Conservation (phyloP, 64 coral and sea anemone species). For the Trachythela sp. region DNA sequence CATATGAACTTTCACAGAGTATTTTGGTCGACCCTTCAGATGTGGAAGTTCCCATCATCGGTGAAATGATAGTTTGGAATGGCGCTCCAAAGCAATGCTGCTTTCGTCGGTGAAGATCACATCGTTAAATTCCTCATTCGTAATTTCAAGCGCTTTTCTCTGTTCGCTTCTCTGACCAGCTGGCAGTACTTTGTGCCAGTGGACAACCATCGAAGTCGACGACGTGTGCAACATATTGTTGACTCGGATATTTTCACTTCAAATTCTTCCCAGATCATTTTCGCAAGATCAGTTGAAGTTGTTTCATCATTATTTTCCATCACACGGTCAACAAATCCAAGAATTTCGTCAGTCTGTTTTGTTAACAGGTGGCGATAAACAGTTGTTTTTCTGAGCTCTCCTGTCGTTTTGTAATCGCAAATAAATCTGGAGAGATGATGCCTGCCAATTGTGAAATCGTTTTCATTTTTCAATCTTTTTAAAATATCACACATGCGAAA, state of each 20-base stretch:
- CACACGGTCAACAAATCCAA: background rate
- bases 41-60: background rate
- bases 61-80: background rate
- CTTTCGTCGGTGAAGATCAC: slow-evolving; percentile 35
- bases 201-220: slow-evolving; percentile 27
- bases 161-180: slow-evolving; percentile 29
- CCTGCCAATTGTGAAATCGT: background rate
- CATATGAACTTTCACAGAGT: background rate
- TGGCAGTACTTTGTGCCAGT: slow-evolving; percentile 33
- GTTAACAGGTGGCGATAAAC: background rate
- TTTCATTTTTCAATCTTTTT: background rate
- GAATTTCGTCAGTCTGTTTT: background rate
- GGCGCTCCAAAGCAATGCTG: slow-evolving; percentile 11
- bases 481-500: background rate
- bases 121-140: slow-evolving; percentile 20
- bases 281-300: background rate
- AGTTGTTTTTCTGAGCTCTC: background rate
- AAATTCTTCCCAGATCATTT: background rate
- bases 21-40: background rate
- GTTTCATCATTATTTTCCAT: slow-evolving; percentile 25
- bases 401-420: background rate
- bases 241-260: background rate
- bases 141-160: background rate
- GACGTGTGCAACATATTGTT: background rate
- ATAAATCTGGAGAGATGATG: slow-evolving; percentile 11